A percentile compares a stretch with the other conserved stretches of the same genome.
Conservation (phyloP, 1,140 invertebrate species). For the Lutraria rhynchaena region DNA sequence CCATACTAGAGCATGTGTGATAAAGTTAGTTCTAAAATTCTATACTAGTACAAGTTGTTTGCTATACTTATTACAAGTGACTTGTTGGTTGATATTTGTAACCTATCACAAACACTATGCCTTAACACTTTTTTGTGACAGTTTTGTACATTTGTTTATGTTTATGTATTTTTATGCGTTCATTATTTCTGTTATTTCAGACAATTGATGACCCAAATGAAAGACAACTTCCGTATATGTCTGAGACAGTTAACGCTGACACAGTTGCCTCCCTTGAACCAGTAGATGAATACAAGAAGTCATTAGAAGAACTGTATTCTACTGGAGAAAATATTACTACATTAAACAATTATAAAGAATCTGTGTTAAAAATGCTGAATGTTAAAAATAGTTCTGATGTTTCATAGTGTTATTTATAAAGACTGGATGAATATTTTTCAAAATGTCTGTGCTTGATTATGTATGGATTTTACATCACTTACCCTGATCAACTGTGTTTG, state of each 20-base stretch:
- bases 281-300: conserved; percentile 29
- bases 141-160: too few species aligned
- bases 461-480: too few species aligned
- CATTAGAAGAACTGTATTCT: conserved; percentile 45
- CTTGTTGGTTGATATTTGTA: too few species aligned
- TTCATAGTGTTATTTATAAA: neutral
- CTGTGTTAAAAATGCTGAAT: conserved; percentile 50
- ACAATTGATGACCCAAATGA: neutral
- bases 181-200: neutral
- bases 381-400: conserved; percentile 8
- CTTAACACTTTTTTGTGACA: too few species aligned
- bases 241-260: conserved; percentile 8
- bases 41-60: too few species aligned
- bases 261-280: conserved; percentile 47
- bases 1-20: too few species aligned
- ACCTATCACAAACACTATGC: too few species aligned
- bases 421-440: too few species aligned
- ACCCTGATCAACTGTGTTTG: too few species aligned
- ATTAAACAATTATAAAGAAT: conserved; percentile 49
- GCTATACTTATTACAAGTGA: too few species aligned
- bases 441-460: too few species aligned
- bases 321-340: conserved; percentile 38
- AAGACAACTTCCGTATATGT: conserved; percentile 38
- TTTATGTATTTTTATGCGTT: neutral
- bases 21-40: too few species aligned